Conservation (phyloP, 1,140 invertebrate genomes). For the Polypedilum pembai region DNA sequence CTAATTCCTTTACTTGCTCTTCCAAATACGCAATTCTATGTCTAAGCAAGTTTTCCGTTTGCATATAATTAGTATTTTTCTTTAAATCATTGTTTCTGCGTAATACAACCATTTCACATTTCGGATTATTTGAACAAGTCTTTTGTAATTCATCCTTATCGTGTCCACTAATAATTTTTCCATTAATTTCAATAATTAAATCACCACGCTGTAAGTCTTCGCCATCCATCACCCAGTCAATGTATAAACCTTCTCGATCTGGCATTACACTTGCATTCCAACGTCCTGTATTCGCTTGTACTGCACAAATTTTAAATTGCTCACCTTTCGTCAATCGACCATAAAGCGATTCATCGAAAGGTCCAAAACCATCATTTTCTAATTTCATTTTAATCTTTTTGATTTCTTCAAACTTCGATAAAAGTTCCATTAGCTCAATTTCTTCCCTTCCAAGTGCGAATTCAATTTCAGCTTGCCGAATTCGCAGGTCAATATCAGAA, state of each 20-base stretch:
- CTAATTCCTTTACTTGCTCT: conserved; percentile 69
- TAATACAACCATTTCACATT: conserved; percentile 50
- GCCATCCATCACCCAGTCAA: conserved; percentile 70
- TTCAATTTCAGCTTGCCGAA: conserved; percentile 81
- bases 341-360: conserved; percentile 38
- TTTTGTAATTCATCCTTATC: conserved; percentile 58
- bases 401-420: conserved; percentile 57
- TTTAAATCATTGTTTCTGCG: conserved; percentile 41
- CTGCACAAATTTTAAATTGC: conserved; percentile 50
- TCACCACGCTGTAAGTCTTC: conserved; percentile 66
- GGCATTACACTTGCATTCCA: conserved; percentile 49
- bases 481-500: conserved; percentile 81
- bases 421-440: conserved; percentile 70
- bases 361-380: conserved; percentile 54
- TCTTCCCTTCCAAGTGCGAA: conserved; percentile 81
- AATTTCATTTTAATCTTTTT: conserved; percentile 67
- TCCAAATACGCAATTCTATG: conserved; percentile 83
- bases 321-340: conserved; percentile 23
- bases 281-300: conserved; percentile 58
- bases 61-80: conserved; percentile 33
- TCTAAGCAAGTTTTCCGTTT: conserved; percentile 70
- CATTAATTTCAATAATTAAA: conserved; percentile 77
- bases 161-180: conserved; percentile 61
- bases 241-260: conserved; percentile 53
- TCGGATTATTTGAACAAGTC: conserved; percentile 39